Evolutionary conservation across 1,140 invertebrate species (phyloP), one percentile per base, ranked within the genome.

Genomic region (Aphidius ervi): DNA sequence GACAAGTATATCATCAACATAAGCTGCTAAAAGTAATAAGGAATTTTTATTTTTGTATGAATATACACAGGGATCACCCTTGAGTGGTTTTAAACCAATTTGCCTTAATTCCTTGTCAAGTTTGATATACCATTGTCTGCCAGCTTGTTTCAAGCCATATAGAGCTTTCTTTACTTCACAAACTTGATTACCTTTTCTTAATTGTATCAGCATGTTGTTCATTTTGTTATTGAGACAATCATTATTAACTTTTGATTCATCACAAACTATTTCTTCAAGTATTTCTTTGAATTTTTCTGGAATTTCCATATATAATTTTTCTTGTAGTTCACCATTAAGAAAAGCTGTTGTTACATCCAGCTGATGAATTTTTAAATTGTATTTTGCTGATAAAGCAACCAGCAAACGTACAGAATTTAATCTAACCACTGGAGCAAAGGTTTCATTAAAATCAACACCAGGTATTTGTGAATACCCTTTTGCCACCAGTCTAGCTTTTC

Each of bases 191-290:
- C 59, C 58, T n/a, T 46, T 52, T 7, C 46, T 7, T 20, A 57
- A 8, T 42, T 63, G 23, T 2, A 7, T 3, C 8, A 55, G 43
- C 52, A 61, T 61, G 52, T 63, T 56, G 1, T 2, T 40, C 3
- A 9, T 52, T 37, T 47, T 56, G 5, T 16, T 41, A 56, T 37
- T 68, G n/a, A 48, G 8, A 39, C 58, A 48, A 31, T 23, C 49
- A 31, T 72, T 72, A 4, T 63, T 65, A 55, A 61, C 65, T 67
- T 7, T 70, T 56, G 64, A 72, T 65, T n/a, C n/a, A n/a, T n/a
- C n/a, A n/a, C n/a, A n/a, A n/a, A 94, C 63, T 97, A 73, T 46
- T 88, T 82, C n/a, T 95, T 91, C 72, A 87, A 48, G n/a, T 6
- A 46, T 9, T 61, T 53, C 58, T n/a, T 45, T 41, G 37, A 61